phyloP scores from a whole-genome alignment of 2,888 invertebrate species.

The Temnothorax rugatulus region DNA sequence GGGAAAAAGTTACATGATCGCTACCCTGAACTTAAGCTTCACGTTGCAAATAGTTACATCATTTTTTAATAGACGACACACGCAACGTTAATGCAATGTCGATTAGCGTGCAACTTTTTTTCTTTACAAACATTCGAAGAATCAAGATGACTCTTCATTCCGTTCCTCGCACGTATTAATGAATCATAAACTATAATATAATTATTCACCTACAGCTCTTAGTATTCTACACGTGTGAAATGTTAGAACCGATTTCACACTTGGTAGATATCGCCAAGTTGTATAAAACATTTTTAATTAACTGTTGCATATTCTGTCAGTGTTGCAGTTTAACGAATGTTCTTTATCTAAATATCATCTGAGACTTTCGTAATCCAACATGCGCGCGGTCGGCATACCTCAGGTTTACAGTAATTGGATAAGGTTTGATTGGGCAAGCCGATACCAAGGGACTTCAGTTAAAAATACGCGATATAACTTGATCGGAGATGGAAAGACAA shows the following conservation, averaged over 20 bases:
- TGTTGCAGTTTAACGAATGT: not conserved
- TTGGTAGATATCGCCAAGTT: not conserved
- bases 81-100: not conserved
- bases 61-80: slow-evolving; percentile 4
- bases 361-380: not conserved
- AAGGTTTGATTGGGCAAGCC: not conserved
- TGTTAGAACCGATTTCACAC: not conserved
- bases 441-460: not conserved
- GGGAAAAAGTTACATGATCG: too few relatives aligned
- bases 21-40: not conserved
- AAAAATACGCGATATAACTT: not conserved
- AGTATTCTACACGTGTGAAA: not conserved
- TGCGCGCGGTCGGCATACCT: not conserved
- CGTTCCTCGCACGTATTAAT: not conserved
- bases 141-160: not conserved
- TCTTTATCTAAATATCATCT: not conserved
- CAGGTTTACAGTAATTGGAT: not conserved
- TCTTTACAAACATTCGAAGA: not conserved
- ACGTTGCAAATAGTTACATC: not conserved
- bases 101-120: not conserved
- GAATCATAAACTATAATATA: not conserved
- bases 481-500: not conserved
- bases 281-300: not conserved
- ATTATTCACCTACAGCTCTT: not conserved
- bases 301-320: not conserved